Conservation (phyloP, 2,888 invertebrate genomes). For the Blera fallax region DNA sequence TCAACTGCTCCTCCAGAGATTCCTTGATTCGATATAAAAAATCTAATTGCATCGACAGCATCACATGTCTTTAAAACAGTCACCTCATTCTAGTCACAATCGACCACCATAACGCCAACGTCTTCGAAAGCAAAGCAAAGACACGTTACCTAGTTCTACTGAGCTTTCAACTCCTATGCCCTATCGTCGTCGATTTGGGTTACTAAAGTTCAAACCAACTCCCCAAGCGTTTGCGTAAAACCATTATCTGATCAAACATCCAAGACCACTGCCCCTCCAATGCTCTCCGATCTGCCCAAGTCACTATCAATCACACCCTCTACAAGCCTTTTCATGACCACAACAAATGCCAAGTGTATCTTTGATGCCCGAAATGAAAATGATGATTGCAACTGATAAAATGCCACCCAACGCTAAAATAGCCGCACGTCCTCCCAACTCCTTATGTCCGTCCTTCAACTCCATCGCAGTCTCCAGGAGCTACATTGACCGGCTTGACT, state of each 20-base stretch:
- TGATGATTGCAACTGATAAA: slow-evolving; percentile 32
- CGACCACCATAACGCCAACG: slow-evolving; percentile 75
- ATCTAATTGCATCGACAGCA: slow-evolving; percentile 74
- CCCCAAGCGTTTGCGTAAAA: slow-evolving; percentile 69
- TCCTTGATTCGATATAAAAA: slow-evolving; percentile 75
- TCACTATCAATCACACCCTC: slow-evolving; percentile 76
- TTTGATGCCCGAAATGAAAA: slow-evolving; percentile 55
- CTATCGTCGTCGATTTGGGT: slow-evolving; percentile 71
- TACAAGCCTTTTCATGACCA: slow-evolving; percentile 44
- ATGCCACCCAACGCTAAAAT: slow-evolving; percentile 43
- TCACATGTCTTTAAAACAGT: slow-evolving; percentile 73
- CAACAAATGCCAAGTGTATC: slow-evolving; percentile 56
- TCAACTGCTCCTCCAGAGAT: slow-evolving; percentile 53
- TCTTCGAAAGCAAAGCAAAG: slow-evolving; percentile 58
- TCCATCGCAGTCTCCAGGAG: slow-evolving; percentile 9
- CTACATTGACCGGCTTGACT: slow-evolving; percentile 18
- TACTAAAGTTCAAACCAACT: slow-evolving; percentile 72
- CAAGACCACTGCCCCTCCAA: slow-evolving; percentile 32
- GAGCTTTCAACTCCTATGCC: slow-evolving; percentile 53
- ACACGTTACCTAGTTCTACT: slow-evolving; percentile 39
- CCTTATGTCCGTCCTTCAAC: slow-evolving; percentile 47
- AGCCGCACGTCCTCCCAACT: slow-evolving; percentile 34
- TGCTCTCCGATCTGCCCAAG: slow-evolving; percentile 75
- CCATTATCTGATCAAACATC: slow-evolving; percentile 62
- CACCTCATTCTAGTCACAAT: slow-evolving; percentile 57